phyloP scores from a whole-genome alignment of 2,113 vertebrate species.

The Sterrhoptilus dennistouni region DNA sequence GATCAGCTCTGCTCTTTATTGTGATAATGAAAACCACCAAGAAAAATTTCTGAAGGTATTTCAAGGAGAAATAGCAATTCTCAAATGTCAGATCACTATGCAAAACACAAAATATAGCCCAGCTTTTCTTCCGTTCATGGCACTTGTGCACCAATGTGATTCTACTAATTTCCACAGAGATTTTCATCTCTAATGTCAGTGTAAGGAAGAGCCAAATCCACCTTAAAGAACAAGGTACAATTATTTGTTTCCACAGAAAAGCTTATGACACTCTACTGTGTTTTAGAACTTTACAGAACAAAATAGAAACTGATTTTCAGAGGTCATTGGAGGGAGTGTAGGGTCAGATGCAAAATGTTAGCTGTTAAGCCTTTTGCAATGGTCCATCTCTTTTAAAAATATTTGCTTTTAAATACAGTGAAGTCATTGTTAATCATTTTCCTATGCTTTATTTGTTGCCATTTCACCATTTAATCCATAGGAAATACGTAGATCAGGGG shows the following conservation, averaged over 20 bases:
- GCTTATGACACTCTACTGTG: accelerated
- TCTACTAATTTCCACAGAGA: neutral
- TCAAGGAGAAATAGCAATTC: neutral
- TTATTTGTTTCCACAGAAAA: neutral
- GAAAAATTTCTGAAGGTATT: conserved; percentile 18
- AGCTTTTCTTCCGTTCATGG: neutral
- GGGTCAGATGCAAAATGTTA: neutral
- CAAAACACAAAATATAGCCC: neutral
- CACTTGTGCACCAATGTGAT: neutral
- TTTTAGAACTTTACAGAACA: neutral
- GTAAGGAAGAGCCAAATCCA: neutral
- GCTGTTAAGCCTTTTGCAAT: neutral
- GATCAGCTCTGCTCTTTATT: neutral
- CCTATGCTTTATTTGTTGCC: neutral
- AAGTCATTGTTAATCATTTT: neutral
- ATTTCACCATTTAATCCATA: neutral
- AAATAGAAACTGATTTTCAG: neutral
- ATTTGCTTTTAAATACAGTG: neutral
- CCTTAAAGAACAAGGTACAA: neutral
- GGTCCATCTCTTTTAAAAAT: neutral
- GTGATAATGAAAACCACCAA: conserved; percentile 18
- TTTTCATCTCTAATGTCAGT: neutral
- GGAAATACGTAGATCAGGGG: neutral
- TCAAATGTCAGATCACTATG: neutral
- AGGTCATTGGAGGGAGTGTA: neutral